phyloP scores from a whole-genome alignment of 2,797 vertebrate species.

The Dryobates pubescens region DNA sequence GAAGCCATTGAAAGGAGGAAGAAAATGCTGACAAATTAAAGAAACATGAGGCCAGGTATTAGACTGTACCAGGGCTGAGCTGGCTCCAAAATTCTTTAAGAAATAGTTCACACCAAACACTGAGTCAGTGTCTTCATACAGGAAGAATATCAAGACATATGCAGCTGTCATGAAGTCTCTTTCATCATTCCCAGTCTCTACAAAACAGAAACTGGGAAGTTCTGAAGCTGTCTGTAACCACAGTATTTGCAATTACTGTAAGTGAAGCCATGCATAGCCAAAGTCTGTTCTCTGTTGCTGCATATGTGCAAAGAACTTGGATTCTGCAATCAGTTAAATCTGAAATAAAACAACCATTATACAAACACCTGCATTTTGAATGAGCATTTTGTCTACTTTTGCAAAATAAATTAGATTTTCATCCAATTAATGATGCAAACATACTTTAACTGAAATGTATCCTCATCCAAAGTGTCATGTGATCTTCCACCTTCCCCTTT shows the following conservation, averaged over 20 bases:
- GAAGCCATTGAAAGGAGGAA: neutral
- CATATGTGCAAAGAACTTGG: neutral
- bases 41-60: neutral
- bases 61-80: neutral
- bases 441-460: slow-evolving; percentile 32
- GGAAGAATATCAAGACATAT: neutral
- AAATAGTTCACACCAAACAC: neutral
- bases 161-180: neutral
- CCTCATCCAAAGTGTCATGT: neutral
- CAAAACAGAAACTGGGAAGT: neutral
- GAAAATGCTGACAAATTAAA: neutral
- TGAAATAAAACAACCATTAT: neutral
- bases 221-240: neutral
- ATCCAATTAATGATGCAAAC: slow-evolving; percentile 2
- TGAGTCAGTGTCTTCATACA: neutral
- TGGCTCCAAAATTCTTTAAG: neutral
- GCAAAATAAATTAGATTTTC: slow-evolving; percentile 9
- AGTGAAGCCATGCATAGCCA: neutral
- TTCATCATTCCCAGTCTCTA: neutral
- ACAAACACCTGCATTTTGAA: neutral
- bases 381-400: neutral
- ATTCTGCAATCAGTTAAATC: neutral
- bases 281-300: neutral
- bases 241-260: neutral
- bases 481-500: slow-evolving; percentile 34